phyloP scores from a whole-genome alignment of 2,888 invertebrate species.

The Itoplectis maculator region DNA sequence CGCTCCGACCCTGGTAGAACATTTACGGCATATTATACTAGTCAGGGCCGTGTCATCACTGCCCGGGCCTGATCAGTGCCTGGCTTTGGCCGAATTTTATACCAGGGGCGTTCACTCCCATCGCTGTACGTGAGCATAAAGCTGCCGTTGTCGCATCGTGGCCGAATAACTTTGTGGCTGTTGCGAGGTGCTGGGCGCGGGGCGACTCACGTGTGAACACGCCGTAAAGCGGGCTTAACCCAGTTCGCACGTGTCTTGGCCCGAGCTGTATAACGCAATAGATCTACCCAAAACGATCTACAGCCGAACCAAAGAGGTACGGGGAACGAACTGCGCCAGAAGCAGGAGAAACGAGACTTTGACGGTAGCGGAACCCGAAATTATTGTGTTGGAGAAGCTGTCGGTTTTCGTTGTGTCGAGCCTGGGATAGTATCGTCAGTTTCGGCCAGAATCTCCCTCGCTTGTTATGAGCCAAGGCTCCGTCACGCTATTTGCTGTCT shows the following conservation, averaged over 20 bases:
- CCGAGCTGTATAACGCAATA: slow-evolving; percentile 44
- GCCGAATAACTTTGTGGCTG: slow-evolving; percentile 48
- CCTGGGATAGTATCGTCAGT: too few relatives aligned
- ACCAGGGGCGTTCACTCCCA: not conserved
- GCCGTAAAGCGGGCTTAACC: slow-evolving; percentile 69
- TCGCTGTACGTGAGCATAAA: slow-evolving; percentile 7
- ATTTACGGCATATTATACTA: too few relatives aligned
- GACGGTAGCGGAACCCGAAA: slow-evolving; percentile 14
- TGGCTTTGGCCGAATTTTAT: too few relatives aligned
- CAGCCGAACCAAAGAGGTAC: not conserved
- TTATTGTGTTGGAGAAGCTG: slow-evolving; percentile 29
- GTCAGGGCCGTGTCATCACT: too few relatives aligned
- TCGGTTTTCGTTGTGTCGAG: too few relatives aligned
- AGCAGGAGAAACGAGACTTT: slow-evolving; percentile 4
- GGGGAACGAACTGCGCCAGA: not conserved
- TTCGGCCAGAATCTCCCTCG: too few relatives aligned
- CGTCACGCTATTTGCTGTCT: too few relatives aligned
- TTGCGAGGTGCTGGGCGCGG: slow-evolving; percentile 21
- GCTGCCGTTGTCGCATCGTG: slow-evolving; percentile 29
- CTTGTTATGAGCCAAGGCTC: too few relatives aligned
- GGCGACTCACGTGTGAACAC: slow-evolving; percentile 63
- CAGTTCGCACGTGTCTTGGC: slow-evolving; percentile 61
- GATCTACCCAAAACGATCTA: slow-evolving; percentile 42
- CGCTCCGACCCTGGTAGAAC: too few relatives aligned
- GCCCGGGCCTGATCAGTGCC: too few relatives aligned